Evolutionary conservation across 1,140 invertebrate species (phyloP).

Genomic region (Charaxes varanes): DNA sequence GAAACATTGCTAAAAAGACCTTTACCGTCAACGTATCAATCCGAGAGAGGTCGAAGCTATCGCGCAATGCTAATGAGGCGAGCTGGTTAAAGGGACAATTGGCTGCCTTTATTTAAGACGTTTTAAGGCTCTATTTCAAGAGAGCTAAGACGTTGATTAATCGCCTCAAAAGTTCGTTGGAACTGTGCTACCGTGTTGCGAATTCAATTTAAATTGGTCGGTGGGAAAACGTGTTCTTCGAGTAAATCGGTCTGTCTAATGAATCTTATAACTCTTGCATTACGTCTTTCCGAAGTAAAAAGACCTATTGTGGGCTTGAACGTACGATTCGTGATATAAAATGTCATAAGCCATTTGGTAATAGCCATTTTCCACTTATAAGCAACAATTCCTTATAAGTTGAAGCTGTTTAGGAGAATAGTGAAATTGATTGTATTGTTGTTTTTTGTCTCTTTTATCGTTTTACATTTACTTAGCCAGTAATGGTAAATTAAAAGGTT

Average conservation of each 20-base stretch:
- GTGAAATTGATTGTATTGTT: no score
- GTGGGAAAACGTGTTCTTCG: slow-evolving; percentile 24
- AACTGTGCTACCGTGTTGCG: slow-evolving; percentile 40
- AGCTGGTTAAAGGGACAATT: slow-evolving; percentile 55
- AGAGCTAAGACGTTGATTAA: slow-evolving; percentile 44
- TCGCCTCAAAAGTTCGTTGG: slow-evolving; percentile 31
- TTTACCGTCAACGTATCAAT: slow-evolving; percentile 66
- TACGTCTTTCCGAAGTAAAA: no score
- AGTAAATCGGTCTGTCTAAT: slow-evolving; percentile 40
- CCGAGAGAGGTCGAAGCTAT: slow-evolving; percentile 43
- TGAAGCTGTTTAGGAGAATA: no score
- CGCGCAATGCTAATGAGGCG: slow-evolving; percentile 56
- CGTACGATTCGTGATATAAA: no score
- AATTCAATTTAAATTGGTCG: slow-evolving; percentile 38
- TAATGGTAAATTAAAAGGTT: no score
- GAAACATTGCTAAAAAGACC: slow-evolving; percentile 40
- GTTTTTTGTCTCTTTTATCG: no score
- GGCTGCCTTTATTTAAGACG: slow-evolving; percentile 47
- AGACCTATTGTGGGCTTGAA: no score
- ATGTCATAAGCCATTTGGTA: no score
- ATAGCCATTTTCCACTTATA: no score
- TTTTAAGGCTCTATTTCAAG: slow-evolving; percentile 49
- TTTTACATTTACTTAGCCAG: no score
- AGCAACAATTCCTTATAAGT: no score
- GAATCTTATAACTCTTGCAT: no score